Evolutionary conservation across 2,113 vertebrate genomes (phyloP).

Genomic region (Rutilus rutilus): DNA sequence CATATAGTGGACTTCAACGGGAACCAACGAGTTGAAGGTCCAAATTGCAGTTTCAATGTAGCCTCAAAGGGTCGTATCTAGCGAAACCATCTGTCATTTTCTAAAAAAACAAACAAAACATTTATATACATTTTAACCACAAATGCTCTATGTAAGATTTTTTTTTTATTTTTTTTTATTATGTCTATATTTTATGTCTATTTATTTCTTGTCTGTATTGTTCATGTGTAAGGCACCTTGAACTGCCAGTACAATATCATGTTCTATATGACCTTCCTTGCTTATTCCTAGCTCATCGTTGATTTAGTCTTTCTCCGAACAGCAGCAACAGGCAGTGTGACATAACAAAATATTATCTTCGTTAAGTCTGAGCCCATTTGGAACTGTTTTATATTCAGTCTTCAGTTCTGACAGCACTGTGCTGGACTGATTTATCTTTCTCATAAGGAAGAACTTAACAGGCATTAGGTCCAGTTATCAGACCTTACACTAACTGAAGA

Average conservation of each 20-base stretch:
- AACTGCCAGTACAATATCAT: not conserved
- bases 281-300: no score
- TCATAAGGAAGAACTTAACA: conserved; percentile 26
- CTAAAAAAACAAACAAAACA: no score
- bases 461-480: conserved; percentile 25
- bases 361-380: conserved; percentile 35
- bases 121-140: no score
- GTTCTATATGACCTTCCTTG: not conserved
- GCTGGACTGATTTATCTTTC: conserved; percentile 45
- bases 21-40: no score
- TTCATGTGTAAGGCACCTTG: not conserved
- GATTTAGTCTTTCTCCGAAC: not conserved
- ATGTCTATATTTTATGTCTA: not conserved
- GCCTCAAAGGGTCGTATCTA: no score
- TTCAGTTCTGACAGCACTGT: conserved; percentile 21
- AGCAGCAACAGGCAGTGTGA: conserved; percentile 32
- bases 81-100: no score
- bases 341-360: conserved; percentile 40
- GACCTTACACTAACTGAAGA: not conserved
- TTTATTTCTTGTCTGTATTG: not conserved
- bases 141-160: no score
- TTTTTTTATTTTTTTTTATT: no score
- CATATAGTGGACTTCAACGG: no score
- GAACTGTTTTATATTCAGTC: conserved; percentile 36
- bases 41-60: no score